phyloP scores from a whole-genome alignment of 2,797 vertebrate species.

The Falco rusticolus region DNA sequence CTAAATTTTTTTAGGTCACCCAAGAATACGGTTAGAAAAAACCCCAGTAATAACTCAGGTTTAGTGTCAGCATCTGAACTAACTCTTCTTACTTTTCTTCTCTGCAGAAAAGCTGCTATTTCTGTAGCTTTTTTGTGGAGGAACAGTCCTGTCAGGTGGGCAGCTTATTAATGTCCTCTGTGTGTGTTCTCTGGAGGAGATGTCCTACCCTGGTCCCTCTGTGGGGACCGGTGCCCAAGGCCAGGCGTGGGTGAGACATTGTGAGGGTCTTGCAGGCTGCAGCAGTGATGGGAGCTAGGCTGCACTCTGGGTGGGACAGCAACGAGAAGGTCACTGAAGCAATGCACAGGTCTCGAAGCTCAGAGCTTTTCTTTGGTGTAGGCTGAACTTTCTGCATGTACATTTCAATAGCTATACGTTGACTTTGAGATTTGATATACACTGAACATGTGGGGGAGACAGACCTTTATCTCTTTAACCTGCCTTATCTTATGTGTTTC shows the following conservation, averaged over 20 bases:
- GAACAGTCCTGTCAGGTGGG: not conserved
- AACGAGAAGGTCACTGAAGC: not conserved
- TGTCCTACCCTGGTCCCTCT: not conserved
- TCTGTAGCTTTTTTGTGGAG: not conserved
- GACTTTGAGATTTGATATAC: not conserved
- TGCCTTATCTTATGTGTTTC: not conserved
- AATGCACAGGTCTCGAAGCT: not conserved
- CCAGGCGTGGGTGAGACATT: not conserved
- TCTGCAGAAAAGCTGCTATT: not conserved
- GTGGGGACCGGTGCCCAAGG: not conserved
- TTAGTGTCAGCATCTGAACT: conserved; percentile 5
- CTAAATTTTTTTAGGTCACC: conserved; percentile 31
- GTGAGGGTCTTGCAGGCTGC: not conserved
- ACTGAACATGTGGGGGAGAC: not conserved
- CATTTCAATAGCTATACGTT: not conserved
- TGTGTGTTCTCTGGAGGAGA: not conserved
- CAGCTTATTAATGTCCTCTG: not conserved
- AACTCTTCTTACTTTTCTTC: not conserved
- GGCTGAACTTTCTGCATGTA: not conserved
- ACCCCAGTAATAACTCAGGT: not conserved
- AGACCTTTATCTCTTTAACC: not conserved
- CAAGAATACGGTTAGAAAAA: not conserved
- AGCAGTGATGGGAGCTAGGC: not conserved
- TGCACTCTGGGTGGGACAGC: not conserved
- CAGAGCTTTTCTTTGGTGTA: not conserved